Percentiles rank a stretch among this genome's conserved stretches.
These are phyloP conservation scores for Netta rufina DNA, from an alignment of 2,797 vertebrate species.

Conservation along the genomic window DNA sequence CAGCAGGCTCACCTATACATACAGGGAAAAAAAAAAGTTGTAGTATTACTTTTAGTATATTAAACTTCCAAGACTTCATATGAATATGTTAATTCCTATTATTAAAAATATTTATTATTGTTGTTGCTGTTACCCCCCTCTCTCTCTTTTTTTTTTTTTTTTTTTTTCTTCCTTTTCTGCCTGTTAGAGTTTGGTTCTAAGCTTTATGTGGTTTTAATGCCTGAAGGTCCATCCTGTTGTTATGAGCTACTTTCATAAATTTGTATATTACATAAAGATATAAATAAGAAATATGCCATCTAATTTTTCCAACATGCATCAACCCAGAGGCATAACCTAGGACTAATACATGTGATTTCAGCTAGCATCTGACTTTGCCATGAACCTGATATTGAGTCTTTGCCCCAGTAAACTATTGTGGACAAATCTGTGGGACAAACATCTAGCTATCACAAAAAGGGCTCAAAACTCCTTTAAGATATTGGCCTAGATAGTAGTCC, in stretches of 20 bases:
- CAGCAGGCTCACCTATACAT: not conserved
- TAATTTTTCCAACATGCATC: slow-evolving; percentile 45
- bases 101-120: not conserved
- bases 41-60: slow-evolving; percentile 55
- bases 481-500: not conserved
- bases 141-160: not conserved
- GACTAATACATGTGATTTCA: slow-evolving; percentile 62
- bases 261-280: slow-evolving; percentile 10
- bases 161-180: not conserved
- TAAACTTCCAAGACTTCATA: slow-evolving; percentile 63
- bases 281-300: slow-evolving; percentile 31
- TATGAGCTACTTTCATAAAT: slow-evolving; percentile 11
- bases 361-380: slow-evolving; percentile 78
- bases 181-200: slow-evolving; percentile 62
- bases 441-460: slow-evolving; percentile 36
- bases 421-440: slow-evolving; percentile 58
- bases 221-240: not conserved
- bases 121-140: slow-evolving; percentile 1
- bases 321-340: slow-evolving; percentile 69
- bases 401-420: slow-evolving; percentile 70
- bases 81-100: slow-evolving; percentile 40
- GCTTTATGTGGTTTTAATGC: slow-evolving; percentile 6
- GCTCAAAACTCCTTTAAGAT: slow-evolving; percentile 52
- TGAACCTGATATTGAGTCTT: slow-evolving; percentile 74
- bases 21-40: slow-evolving; percentile 52